These are phyloP conservation scores for Sycobia sp. DNA, from an alignment of 1,140 invertebrate species.

Conservation along the genomic window DNA sequence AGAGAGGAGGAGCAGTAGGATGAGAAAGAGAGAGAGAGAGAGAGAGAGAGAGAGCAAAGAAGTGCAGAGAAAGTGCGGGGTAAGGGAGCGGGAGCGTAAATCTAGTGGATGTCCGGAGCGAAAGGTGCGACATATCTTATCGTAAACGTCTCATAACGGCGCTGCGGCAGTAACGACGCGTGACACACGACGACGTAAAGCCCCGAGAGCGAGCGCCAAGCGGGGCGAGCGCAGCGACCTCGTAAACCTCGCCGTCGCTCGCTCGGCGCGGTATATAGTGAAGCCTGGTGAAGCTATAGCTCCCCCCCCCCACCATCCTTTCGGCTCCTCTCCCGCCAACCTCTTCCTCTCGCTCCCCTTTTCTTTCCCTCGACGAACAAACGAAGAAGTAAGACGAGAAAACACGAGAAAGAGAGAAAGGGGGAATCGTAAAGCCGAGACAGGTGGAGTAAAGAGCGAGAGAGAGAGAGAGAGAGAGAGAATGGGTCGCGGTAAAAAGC, in stretches of 20 bases:
- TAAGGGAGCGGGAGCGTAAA: slow-evolving; percentile 44
- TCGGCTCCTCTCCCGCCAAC: too few relatives aligned
- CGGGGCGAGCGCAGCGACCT: slow-evolving; percentile 39
- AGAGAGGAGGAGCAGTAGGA: too few relatives aligned
- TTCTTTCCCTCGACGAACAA: slow-evolving; percentile 14
- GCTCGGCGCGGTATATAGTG: neutral
- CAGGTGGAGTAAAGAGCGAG: too few relatives aligned
- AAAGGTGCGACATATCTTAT: slow-evolving; percentile 57
- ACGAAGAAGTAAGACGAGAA: slow-evolving; percentile 13
- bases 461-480: neutral
- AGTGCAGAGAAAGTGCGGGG: too few relatives aligned
- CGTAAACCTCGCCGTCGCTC: slow-evolving; percentile 42
- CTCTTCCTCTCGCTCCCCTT: too few relatives aligned
- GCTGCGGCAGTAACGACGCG: slow-evolving; percentile 52
- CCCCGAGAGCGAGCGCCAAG: slow-evolving; percentile 37
- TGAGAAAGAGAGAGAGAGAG: too few relatives aligned
- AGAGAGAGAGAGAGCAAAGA: too few relatives aligned
- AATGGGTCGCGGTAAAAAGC: neutral
- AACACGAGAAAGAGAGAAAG: slow-evolving; percentile 16
- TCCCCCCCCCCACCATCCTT: too few relatives aligned
- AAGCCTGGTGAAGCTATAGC: too few relatives aligned
- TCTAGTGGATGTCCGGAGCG: slow-evolving; percentile 44
- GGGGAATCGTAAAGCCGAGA: too few relatives aligned
- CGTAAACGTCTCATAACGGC: slow-evolving; percentile 57
- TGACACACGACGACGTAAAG: slow-evolving; percentile 54